Evolutionary conservation across 1,140 invertebrate species (phyloP).

Genomic region (Leptestheria dahalacensis): DNA sequence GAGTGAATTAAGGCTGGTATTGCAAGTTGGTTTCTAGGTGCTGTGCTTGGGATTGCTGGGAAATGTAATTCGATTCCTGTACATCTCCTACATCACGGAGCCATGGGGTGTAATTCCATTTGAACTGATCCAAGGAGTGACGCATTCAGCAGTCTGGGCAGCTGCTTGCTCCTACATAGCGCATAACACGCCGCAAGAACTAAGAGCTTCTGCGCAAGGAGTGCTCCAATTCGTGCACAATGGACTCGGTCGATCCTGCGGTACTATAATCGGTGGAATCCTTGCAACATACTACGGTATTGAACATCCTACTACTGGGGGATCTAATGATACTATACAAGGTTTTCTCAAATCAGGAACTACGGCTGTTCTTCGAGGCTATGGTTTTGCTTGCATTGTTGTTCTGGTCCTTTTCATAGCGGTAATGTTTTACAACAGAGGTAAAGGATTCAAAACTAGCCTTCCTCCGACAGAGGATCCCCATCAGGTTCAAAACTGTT

Average conservation of each 20-base stretch:
- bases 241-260: conserved; percentile 87
- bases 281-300: conserved; percentile 40
- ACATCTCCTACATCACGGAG: conserved; percentile 83
- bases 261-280: conserved; percentile 72
- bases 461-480: conserved; percentile 66
- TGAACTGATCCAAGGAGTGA: conserved; percentile 93
- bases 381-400: conserved; percentile 70
- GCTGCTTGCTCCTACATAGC: conserved; percentile 95
- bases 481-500: conserved; percentile 36
- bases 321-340: too few relatives aligned
- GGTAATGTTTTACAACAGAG: conserved; percentile 73
- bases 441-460: conserved; percentile 58
- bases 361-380: conserved; percentile 70
- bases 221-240: conserved; percentile 92
- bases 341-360: conserved; percentile 49
- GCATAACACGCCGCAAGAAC: conserved; percentile 75
- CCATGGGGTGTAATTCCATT: conserved; percentile 98
- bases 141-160: conserved; percentile 95
- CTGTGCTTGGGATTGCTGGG: conserved; percentile 80
- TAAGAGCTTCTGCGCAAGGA: conserved; percentile 80
- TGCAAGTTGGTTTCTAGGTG: conserved; percentile 42
- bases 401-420: conserved; percentile 70
- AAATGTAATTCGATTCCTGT: conserved; percentile 89
- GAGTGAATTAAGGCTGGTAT: conserved; percentile 18
- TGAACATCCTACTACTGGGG: conserved; percentile 21